Percentiles rank a stretch among this genome's conserved stretches.
Conservation (phyloP, 2,797 vertebrate species). For the Otolemur crassicaudatus region DNA sequence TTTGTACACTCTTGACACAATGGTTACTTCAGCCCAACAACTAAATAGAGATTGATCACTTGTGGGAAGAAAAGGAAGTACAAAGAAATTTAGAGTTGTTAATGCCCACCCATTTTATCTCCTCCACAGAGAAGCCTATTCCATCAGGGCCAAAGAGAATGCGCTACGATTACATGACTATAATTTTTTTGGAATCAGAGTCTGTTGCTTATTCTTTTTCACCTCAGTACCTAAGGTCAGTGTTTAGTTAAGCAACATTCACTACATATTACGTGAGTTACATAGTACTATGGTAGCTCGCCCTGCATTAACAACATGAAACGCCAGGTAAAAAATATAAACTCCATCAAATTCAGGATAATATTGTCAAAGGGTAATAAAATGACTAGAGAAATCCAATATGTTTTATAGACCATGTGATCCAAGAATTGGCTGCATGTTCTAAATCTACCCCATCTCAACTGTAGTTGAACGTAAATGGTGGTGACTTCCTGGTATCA, state of each 20-base stretch:
- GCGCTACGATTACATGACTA: accelerated
- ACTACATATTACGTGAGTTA: background rate
- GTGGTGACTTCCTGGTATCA: background rate
- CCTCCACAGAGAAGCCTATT: background rate
- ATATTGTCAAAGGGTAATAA: background rate
- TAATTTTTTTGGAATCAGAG: background rate
- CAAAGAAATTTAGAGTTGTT: background rate
- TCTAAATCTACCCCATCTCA: background rate
- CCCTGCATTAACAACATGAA: background rate
- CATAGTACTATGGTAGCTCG: background rate
- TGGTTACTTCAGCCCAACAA: background rate
- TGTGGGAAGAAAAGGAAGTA: background rate
- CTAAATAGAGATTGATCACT: background rate
- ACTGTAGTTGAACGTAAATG: background rate
- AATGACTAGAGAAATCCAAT: background rate
- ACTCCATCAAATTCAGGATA: background rate
- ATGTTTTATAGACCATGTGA: background rate
- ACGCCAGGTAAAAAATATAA: background rate
- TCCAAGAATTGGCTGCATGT: background rate
- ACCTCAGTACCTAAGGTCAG: background rate
- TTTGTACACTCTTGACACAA: background rate
- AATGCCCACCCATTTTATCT: background rate
- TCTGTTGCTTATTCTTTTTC: background rate
- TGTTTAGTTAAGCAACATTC: background rate
- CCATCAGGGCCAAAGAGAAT: background rate